Conservation (phyloP, 2,797 vertebrate genomes). For the Myiothlypis coronata region DNA sequence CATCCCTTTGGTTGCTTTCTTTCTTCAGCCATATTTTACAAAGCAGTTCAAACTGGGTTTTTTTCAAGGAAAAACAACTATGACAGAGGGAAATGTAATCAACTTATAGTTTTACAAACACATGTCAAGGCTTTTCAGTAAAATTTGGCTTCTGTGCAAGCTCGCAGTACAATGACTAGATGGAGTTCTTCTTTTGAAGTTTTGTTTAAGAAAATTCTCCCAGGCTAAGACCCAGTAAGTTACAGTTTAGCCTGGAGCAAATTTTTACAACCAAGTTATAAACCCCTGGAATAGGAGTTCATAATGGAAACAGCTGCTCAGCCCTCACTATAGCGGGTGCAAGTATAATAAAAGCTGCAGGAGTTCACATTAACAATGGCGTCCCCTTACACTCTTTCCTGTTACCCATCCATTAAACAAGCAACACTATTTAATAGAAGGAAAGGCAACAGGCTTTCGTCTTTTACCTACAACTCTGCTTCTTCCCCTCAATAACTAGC, state of each 20-base stretch:
- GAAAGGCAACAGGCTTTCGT: conserved; percentile 44
- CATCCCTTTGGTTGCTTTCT: background rate
- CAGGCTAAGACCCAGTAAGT: conserved; percentile 71
- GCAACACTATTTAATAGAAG: conserved; percentile 63
- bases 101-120: background rate
- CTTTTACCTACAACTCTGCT: background rate
- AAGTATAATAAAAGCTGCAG: conserved; percentile 74
- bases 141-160: conserved; percentile 41
- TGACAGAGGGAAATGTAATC: conserved; percentile 29
- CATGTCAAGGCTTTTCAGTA: conserved; percentile 19
- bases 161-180: conserved; percentile 42
- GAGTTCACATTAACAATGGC: conserved; percentile 74
- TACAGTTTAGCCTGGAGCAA: conserved; percentile 72
- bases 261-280: conserved; percentile 79
- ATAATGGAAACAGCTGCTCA: conserved; percentile 80
- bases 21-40: background rate
- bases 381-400: conserved; percentile 72
- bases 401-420: conserved; percentile 74
- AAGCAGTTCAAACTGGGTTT: background rate
- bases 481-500: conserved; percentile 55
- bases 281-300: conserved; percentile 77
- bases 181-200: conserved; percentile 64
- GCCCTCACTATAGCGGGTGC: conserved; percentile 69
- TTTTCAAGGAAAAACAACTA: background rate
- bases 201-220: conserved; percentile 68